Evolutionary conservation across 2,797 vertebrate genomes (phyloP).

Genomic region (Capromys pilorides): DNA sequence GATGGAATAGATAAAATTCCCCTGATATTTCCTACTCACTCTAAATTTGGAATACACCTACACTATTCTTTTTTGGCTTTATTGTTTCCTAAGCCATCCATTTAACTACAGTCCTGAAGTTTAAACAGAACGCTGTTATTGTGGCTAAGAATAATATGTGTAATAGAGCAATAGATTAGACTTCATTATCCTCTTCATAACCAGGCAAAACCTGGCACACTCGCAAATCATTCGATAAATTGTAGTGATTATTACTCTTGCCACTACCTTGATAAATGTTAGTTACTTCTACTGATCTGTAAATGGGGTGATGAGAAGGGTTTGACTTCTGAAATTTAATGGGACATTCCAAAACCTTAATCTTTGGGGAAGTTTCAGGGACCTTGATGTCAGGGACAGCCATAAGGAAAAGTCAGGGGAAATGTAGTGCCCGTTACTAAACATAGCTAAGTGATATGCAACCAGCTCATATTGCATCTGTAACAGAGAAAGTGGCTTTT

Average conservation of each 20-base stretch:
- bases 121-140: slow-evolving; percentile 44
- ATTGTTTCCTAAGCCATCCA: slow-evolving; percentile 78
- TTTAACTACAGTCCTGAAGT: slow-evolving; percentile 71
- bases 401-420: neutral
- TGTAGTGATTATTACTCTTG: slow-evolving; percentile 36
- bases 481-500: neutral
- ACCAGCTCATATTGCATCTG: neutral
- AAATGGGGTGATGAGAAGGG: slow-evolving; percentile 21
- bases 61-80: slow-evolving; percentile 69
- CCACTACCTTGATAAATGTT: neutral
- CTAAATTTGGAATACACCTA: slow-evolving; percentile 79
- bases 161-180: slow-evolving; percentile 46
- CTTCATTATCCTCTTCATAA: slow-evolving; percentile 56
- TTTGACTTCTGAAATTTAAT: neutral
- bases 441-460: neutral
- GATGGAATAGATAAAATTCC: slow-evolving; percentile 74
- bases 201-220: neutral
- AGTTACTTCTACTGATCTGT: slow-evolving; percentile 16
- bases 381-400: neutral
- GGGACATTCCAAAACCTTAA: neutral
- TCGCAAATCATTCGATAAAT: neutral
- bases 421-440: neutral
- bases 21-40: slow-evolving; percentile 69
- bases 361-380: neutral
- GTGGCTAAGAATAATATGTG: slow-evolving; percentile 69